These are phyloP conservation scores for Brachyhypopomus gauderio DNA, from an alignment of 2,113 vertebrate genomes.

Conservation along the genomic window DNA sequence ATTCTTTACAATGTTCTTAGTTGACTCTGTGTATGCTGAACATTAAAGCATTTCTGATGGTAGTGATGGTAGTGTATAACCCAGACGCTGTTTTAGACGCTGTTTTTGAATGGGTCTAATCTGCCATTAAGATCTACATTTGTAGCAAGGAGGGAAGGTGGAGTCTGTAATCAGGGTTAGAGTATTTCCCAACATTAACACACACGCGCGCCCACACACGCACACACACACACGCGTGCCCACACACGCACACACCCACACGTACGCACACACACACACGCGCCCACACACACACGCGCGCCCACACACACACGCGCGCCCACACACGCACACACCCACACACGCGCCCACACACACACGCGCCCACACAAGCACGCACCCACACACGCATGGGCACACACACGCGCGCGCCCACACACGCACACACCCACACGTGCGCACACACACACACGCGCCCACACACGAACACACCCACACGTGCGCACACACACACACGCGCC, in stretches of 20 bases:
- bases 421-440: no score
- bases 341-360: conserved; percentile 3
- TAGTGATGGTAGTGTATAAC: no score
- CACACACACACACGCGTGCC: conserved; percentile 6
- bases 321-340: conserved; percentile 16
- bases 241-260: conserved; percentile 17
- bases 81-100: conserved; percentile 40
- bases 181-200: conserved; percentile 41
- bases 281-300: conserved; percentile 3
- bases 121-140: conserved; percentile 48
- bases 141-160: conserved; percentile 39
- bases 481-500: conserved; percentile 13
- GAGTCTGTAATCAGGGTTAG: conserved; percentile 50
- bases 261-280: conserved; percentile 7
- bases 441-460: conserved; percentile 25
- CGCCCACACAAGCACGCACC: conserved; percentile 1
- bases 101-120: conserved; percentile 35
- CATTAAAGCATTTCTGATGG: conserved; percentile 42
- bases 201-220: conserved; percentile 17
- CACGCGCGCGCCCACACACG: conserved; percentile 20
- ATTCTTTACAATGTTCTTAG: conserved; percentile 25
- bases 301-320: conserved; percentile 19
- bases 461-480: background rate
- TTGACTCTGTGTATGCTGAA: conserved; percentile 31
- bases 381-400: conserved; percentile 14